A percentile compares a stretch with the other conserved stretches of the same genome.
Evolutionary conservation across 1,140 invertebrate species (phyloP).

Genomic region (Drosophila hydei): DNA sequence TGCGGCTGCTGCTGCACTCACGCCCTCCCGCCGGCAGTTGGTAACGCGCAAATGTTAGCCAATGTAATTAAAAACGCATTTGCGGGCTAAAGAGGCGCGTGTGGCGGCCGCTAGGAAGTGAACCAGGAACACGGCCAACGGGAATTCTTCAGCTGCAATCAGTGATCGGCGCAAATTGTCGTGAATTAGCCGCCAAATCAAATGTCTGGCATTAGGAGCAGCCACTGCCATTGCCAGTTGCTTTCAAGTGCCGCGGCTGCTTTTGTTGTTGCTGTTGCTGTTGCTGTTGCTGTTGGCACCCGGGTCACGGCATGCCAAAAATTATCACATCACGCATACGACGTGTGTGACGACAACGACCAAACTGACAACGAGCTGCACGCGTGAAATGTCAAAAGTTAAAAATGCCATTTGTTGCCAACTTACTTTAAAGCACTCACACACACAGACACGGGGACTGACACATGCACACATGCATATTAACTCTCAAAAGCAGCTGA

Average conservation of each 20-base stretch:
- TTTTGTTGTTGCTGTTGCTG: not conserved
- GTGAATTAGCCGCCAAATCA: conserved; percentile 67
- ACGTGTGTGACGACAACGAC: conserved; percentile 61
- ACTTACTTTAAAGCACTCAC: conserved; percentile 18
- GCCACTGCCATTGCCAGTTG: conserved; percentile 10
- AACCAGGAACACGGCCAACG: conserved; percentile 26
- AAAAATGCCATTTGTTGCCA: conserved; percentile 70
- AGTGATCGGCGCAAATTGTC: conserved; percentile 73
- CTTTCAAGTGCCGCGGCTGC: conserved; percentile 42
- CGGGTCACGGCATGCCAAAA: conserved; percentile 51
- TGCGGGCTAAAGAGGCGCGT: conserved; percentile 68
- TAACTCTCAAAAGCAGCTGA: not conserved
- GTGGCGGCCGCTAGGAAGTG: conserved; percentile 51
- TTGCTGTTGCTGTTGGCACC: not conserved
- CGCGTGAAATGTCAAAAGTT: conserved; percentile 82
- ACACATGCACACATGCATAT: not conserved
- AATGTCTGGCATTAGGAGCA: conserved; percentile 57
- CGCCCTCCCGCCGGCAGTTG: conserved; percentile 5
- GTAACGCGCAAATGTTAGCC: conserved; percentile 67
- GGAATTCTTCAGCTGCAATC: conserved; percentile 46
- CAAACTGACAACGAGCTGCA: conserved; percentile 37
- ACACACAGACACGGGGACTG: not conserved
- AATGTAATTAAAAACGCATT: conserved; percentile 81
- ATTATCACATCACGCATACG: conserved; percentile 81
- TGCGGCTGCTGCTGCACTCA: conserved; percentile 3